Evolutionary conservation across 2,113 vertebrate species (phyloP).

Genomic region (Dasyornis broadbenti): DNA sequence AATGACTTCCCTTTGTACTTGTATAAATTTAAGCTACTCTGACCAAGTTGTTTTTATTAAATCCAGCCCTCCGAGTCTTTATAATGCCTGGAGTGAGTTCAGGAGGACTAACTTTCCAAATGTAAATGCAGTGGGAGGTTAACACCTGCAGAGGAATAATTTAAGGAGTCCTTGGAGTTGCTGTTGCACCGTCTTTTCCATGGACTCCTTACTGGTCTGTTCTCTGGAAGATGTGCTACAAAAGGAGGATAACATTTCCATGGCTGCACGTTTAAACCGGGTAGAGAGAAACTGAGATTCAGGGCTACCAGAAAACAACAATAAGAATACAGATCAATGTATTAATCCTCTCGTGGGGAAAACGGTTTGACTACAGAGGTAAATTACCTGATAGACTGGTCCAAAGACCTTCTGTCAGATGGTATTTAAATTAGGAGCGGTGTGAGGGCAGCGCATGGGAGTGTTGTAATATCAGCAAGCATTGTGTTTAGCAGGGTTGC

Average conservation of each 20-base stretch:
- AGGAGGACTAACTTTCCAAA: constrained; percentile 33
- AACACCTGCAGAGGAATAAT: background rate
- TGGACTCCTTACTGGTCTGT: background rate
- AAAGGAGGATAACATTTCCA: background rate
- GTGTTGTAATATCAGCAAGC: background rate
- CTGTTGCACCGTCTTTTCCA: fast-evolving
- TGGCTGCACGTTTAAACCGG: background rate
- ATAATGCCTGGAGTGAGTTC: constrained; percentile 45
- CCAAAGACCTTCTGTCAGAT: background rate
- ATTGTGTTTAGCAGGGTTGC: background rate
- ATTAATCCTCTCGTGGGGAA: background rate
- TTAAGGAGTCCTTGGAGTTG: background rate
- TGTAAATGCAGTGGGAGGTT: constrained; percentile 27
- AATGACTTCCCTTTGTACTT: constrained; percentile 33
- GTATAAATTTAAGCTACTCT: constrained; percentile 38
- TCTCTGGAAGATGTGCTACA: background rate
- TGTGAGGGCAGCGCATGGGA: background rate
- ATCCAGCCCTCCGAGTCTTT: constrained; percentile 1
- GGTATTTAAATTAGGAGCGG: background rate
- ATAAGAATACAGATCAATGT: background rate
- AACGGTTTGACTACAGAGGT: background rate
- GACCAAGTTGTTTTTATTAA: constrained; percentile 58
- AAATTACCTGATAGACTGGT: background rate
- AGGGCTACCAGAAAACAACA: background rate
- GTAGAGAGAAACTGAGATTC: background rate